phyloP scores from a whole-genome alignment of 2,888 invertebrate genomes.

The Acleris literana region DNA sequence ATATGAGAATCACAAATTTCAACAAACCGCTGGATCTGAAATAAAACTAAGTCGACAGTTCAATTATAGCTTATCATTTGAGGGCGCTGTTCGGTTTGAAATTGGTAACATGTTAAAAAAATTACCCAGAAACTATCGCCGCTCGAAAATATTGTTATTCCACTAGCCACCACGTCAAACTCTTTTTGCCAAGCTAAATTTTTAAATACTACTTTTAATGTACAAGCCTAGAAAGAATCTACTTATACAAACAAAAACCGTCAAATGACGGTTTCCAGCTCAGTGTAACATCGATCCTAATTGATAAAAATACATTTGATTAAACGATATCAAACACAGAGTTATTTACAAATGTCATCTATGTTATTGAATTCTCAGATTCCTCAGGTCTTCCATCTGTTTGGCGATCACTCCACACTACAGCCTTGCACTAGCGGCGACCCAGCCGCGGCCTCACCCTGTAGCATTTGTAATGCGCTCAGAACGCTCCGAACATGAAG shows the following conservation, averaged over 20 bases:
- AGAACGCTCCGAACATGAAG: not conserved
- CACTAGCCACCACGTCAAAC: no score
- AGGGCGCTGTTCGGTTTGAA: no score
- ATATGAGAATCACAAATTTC: constrained; percentile 44
- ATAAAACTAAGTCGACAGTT: constrained; percentile 32
- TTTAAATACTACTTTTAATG: constrained; percentile 38
- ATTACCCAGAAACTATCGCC: no score
- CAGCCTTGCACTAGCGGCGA: constrained; percentile 16
- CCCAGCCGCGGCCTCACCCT: constrained; percentile 16
- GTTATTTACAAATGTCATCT: constrained; percentile 55
- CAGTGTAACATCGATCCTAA: constrained; percentile 62
- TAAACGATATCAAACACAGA: constrained; percentile 26
- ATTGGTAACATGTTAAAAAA: no score
- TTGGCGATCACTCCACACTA: constrained; percentile 29
- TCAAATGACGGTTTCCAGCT: constrained; percentile 51
- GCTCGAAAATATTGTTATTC: no score
- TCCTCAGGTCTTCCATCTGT: constrained; percentile 25
- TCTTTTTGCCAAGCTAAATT: no score
- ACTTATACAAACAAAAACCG: constrained; percentile 46
- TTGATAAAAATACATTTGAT: constrained; percentile 29
- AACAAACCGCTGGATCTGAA: constrained; percentile 42
- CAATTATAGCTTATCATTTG: constrained; percentile 40
- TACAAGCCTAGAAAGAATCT: constrained; percentile 45
- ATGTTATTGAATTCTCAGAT: constrained; percentile 29
- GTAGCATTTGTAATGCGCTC: not conserved